Evolutionary conservation across 1,140 invertebrate genomes (phyloP), one percentile per base, ranked within the genome.

Genomic region (Drosophila leontia): DNA sequence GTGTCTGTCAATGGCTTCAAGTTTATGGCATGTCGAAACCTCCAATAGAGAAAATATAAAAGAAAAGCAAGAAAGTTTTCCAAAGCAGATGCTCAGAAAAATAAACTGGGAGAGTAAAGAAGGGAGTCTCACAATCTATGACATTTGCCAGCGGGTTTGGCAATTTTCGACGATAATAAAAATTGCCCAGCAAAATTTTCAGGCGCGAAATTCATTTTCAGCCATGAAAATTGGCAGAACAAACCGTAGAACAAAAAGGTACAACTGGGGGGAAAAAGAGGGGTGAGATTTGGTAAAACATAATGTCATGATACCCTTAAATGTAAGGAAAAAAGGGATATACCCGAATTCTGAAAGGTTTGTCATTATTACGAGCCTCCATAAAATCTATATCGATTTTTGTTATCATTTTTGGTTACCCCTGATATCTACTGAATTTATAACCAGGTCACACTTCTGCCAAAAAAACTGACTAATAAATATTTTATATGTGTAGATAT

Each of bases 1-100:
- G 65, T 74, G 75, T 82, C 80, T 82, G 71, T 83, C 84, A 75
- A 87, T 80, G 37, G 67, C 63, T 69, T 82, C 83, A 77, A 86
- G 79, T 86, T 86, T 74, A 87, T 87, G 75, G 45, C 50, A 87
- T 87, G 71, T 55, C 47, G 59, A 77, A 80, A 74, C 3, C 62
- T 45, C 39, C 55, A 42, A 15, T 34, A 39, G 50, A 6, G 48
- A n/a, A 63, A 58, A 29, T 0, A 29, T 47, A 11, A 0, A 37
- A 23, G 45, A 29, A 51, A 50, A 53, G 29, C 5, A 34, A 4
- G 32, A 19, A 53, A 58, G 59, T 42, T 61, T 57, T 32, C 69
- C 58, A 42, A 68, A 19, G 69, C 69, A 72, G 67, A 72, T 59
- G 67, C 45, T 60, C 7, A 26, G 35, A 39, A 50, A 67, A 29